phyloP scores from a whole-genome alignment of 2,113 vertebrate species.

The Pachycephala philippinensis region DNA sequence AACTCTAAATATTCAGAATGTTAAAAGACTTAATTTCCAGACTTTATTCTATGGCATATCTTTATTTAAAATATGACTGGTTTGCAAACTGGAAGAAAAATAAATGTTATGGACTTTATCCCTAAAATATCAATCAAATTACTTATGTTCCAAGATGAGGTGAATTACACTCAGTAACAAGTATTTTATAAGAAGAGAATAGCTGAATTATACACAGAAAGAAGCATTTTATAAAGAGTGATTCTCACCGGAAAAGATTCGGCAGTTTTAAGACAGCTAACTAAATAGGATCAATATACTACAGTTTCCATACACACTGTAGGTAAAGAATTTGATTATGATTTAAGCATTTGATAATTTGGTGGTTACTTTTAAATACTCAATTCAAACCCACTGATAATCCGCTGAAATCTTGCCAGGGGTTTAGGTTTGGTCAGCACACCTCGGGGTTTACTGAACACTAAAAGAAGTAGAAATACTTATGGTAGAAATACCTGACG shows the following conservation, averaged over 20 bases:
- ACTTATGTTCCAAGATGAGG: neutral
- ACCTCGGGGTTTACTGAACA: neutral
- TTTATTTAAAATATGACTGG: neutral
- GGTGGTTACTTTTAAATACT: neutral
- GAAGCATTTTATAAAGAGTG: neutral
- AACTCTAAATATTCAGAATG: neutral
- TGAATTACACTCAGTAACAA: neutral
- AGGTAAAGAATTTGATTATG: neutral
- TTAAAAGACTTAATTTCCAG: neutral
- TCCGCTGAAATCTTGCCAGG: neutral
- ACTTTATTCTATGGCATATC: neutral
- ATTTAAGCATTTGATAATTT: neutral
- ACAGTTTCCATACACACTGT: neutral
- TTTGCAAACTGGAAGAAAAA: neutral
- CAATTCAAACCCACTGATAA: neutral
- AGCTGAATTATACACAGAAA: neutral
- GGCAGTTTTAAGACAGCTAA: neutral
- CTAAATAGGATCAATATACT: neutral
- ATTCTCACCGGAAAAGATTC: neutral
- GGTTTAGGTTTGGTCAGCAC: neutral
- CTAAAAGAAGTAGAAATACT: neutral
- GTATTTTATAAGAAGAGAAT: neutral
- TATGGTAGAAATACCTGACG: fast-evolving
- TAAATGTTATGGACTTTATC: neutral
- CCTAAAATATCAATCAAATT: neutral